These are phyloP conservation scores for Antigone vipio DNA, from an alignment of 2,113 vertebrate genomes.

Conservation along the genomic window DNA sequence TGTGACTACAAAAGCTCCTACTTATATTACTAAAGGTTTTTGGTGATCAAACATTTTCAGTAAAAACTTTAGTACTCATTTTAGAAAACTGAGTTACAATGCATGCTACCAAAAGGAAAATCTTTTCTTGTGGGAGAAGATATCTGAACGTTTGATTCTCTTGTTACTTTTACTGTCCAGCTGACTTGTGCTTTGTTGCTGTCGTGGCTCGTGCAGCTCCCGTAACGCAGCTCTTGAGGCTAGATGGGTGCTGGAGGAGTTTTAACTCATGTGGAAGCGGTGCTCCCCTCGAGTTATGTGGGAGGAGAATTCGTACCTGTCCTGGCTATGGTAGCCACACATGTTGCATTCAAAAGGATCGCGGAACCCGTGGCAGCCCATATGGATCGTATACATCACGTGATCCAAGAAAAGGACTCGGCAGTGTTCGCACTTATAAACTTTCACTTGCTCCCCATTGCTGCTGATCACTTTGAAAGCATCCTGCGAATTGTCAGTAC, in stretches of 20 bases:
- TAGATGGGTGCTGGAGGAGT: background rate
- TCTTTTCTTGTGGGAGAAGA: background rate
- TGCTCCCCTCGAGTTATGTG: conserved; percentile 98
- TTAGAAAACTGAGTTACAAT: conserved; percentile 56
- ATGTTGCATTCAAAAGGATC: conserved; percentile 98
- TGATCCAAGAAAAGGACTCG: conserved; percentile 96
- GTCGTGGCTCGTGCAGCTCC: background rate
- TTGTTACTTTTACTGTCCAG: background rate
- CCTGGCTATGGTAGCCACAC: conserved; percentile 96
- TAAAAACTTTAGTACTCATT: conserved; percentile 49
- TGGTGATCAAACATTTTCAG: conserved; percentile 33
- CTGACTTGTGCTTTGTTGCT: conserved; percentile 3
- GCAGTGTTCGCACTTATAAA: conserved; percentile 94
- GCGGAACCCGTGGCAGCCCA: conserved; percentile 98
- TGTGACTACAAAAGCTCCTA: conserved; percentile 60
- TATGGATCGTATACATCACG: conserved; percentile 99
- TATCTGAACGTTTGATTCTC: background rate
- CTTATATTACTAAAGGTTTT: conserved; percentile 50
- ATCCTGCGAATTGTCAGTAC: conserved; percentile 81
- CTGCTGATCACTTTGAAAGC: conserved; percentile 88
- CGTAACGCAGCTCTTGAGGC: background rate
- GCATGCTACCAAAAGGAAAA: background rate
- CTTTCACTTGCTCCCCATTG: conserved; percentile 88
- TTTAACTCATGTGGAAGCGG: conserved; percentile 83
- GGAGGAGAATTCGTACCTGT: conserved; percentile 97